Evolutionary conservation across 1,140 invertebrate species (phyloP).

Genomic region (Aporrectodea caliginosa): DNA sequence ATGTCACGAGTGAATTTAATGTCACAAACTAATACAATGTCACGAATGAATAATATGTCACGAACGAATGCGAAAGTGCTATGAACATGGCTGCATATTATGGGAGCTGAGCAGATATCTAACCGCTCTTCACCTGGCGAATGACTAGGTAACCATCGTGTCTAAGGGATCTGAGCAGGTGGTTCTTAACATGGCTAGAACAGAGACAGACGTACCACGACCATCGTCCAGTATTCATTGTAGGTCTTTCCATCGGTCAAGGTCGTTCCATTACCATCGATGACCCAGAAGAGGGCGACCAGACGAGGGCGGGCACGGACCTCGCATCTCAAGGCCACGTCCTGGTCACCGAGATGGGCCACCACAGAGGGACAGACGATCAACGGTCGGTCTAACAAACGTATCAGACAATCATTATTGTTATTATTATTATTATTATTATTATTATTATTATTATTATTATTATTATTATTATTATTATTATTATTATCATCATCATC

Average conservation of each 20-base stretch:
- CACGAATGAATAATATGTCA: background rate
- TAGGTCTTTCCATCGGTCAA: conserved; percentile 12
- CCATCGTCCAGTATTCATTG: conserved; percentile 20
- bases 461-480: background rate
- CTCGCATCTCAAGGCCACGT: conserved; percentile 19
- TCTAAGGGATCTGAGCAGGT: too few species aligned
- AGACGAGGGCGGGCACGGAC: conserved; percentile 12
- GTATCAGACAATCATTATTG: background rate
- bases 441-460: background rate
- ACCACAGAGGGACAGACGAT: conserved; percentile 11
- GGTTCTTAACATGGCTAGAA: background rate
- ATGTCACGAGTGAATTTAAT: background rate
- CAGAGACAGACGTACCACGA: background rate
- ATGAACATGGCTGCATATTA: background rate
- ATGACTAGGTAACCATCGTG: too few species aligned
- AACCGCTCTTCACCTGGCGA: background rate
- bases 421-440: background rate
- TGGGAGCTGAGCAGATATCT: background rate
- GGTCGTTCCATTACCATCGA: conserved; percentile 24
- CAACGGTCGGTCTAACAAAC: conserved; percentile 9
- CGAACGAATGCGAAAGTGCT: background rate
- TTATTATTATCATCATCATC: background rate
- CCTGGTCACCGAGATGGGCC: conserved; percentile 18
- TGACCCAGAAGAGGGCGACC: conserved; percentile 16
- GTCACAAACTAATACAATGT: background rate